phyloP scores from a whole-genome alignment of 1,140 invertebrate species.

The Cardiocondyla obscurior region DNA sequence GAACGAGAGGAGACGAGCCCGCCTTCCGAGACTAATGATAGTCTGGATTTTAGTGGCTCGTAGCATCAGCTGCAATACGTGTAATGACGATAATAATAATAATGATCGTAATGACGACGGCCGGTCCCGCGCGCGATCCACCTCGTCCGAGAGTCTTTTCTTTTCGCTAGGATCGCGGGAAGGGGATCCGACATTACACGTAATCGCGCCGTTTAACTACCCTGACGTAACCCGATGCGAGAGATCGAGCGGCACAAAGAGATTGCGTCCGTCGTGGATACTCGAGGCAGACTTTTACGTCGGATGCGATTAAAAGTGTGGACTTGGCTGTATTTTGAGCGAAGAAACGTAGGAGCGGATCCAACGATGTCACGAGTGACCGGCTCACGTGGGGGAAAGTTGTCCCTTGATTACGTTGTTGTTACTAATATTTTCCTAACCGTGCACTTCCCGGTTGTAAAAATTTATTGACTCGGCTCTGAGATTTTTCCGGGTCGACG shows the following conservation, averaged over 20 bases:
- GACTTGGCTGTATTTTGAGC: neutral
- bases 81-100: conserved; percentile 59
- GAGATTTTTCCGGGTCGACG: neutral
- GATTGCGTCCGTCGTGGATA: neutral
- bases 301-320: neutral
- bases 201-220: conserved; percentile 23
- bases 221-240: conserved; percentile 31
- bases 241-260: conserved; percentile 33
- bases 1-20: conserved; percentile 4
- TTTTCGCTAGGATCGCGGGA: neutral
- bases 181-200: conserved; percentile 21
- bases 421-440: neutral
- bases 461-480: neutral
- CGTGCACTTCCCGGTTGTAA: too few species aligned
- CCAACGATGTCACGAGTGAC: neutral
- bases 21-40: conserved; percentile 67
- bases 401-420: neutral
- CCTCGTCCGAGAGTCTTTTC: conserved; percentile 3
- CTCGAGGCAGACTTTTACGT: neutral
- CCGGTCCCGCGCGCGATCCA: conserved; percentile 26
- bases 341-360: neutral
- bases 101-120: conserved; percentile 48
- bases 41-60: conserved; percentile 60
- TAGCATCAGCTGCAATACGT: conserved; percentile 59
- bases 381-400: neutral